Percentiles rank a stretch among this genome's conserved stretches.
Evolutionary conservation across 2,797 vertebrate genomes (phyloP).

Genomic region (Pangasius djambal): DNA sequence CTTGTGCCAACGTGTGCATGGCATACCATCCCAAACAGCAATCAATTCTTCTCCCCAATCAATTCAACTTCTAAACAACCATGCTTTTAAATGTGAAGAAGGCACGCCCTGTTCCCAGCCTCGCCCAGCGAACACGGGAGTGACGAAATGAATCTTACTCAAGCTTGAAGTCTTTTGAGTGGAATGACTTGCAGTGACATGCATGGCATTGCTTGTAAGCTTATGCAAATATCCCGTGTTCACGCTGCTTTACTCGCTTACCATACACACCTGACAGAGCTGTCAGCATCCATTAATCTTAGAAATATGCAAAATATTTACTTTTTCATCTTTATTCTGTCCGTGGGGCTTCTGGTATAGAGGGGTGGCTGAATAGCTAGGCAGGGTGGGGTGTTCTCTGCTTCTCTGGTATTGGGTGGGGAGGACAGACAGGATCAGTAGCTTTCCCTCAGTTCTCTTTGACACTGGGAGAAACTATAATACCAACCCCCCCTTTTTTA

Average conservation of each 20-base stretch:
- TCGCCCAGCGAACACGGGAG: background rate
- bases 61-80: background rate
- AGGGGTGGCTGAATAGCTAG: slow-evolving; percentile 39
- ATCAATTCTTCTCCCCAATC: background rate
- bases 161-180: slow-evolving; percentile 6
- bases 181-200: background rate
- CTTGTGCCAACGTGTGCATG: slow-evolving; percentile 38
- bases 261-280: background rate
- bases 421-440: slow-evolving; percentile 36
- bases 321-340: background rate
- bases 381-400: slow-evolving; percentile 46
- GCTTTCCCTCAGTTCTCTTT: slow-evolving; percentile 25
- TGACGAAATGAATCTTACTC: slow-evolving; percentile 34
- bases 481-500: background rate
- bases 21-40: slow-evolving; percentile 37
- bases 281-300: slow-evolving; percentile 1
- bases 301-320: background rate
- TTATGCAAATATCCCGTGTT: background rate
- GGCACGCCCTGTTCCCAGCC: background rate
- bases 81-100: background rate
- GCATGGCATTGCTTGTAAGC: background rate
- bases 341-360: slow-evolving; percentile 20
- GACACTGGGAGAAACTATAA: slow-evolving; percentile 31
- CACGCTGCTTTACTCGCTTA: background rate
- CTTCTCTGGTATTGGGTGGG: slow-evolving; percentile 39